Base-by-base conservation (phyloP, 2,888 invertebrate genomes). In the Ferdinandea cuprea region DNA sequence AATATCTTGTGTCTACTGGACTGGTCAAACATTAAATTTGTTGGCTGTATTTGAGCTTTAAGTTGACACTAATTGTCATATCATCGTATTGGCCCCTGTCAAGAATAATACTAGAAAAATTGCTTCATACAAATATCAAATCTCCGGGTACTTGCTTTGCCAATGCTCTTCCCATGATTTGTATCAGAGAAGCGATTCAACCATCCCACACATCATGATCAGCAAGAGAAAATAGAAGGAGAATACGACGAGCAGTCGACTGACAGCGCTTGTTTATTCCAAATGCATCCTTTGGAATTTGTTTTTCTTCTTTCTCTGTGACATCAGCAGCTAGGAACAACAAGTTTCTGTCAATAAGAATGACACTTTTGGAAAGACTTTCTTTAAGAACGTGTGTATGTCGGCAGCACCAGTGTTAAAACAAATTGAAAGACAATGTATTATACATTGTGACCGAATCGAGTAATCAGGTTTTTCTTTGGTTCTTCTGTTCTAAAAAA, bases 291-390 rank as follows among this genome's bases (percentile, higher is more conserved):
- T 37, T 11, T 37, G 13, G 37, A 37, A 37, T 37, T 13, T 13
- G 4, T 32, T 35, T 37, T 37, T 37, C 13, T 35, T 35, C 4
- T 13, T 13, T 2, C 4, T 37, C 13, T 37, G 37, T 37, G 37
- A 37, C 37, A 13, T 37, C n/a, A n/a, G n/a, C n/a, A 37, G 5
- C 21, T 21, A 50, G 28, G 13, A 13, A 3, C 50, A 25, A 6
- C 50, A n/a, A 4, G 17, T 19, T n/a, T 50, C 50, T 50, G 50
- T 50, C 50, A 50, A 50, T 50, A 28, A 50, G 50, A 28, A 17
- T 13, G 50, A 21, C 11, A 21, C 13, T 25, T 37, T 37, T 9
- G 44, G 9, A 2, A 19, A 11, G 37, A n/a, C 13, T 13, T 37
- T 11, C 13, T 48, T 15, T 7, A 30, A 52, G 11, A 17, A 17